phyloP scores from a whole-genome alignment of 1,140 invertebrate species.

The Choristoneura fumiferana region DNA sequence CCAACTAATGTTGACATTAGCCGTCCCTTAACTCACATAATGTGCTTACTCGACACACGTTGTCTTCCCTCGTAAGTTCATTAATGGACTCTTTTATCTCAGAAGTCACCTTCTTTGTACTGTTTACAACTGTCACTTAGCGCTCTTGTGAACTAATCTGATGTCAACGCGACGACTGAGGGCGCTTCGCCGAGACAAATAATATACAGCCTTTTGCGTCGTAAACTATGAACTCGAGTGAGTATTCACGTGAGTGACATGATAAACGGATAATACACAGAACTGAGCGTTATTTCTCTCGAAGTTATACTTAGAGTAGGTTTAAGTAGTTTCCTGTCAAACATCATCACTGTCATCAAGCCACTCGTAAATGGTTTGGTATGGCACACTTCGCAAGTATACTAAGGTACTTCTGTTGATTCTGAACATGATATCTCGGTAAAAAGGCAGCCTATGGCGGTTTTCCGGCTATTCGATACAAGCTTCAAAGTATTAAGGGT shows the following conservation, averaged over 20 bases:
- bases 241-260: slow-evolving; percentile 21
- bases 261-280: slow-evolving; percentile 27
- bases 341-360: no score
- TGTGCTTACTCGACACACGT: slow-evolving; percentile 12
- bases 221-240: slow-evolving; percentile 29
- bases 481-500: no score
- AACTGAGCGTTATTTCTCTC: slow-evolving; percentile 12
- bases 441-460: no score
- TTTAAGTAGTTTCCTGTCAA: background rate
- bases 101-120: slow-evolving; percentile 19
- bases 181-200: slow-evolving; percentile 24
- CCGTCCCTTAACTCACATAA: slow-evolving; percentile 17
- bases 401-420: no score
- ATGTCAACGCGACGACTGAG: slow-evolving; percentile 27
- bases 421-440: no score
- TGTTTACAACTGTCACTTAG: slow-evolving; percentile 36
- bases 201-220: slow-evolving; percentile 31
- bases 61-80: slow-evolving; percentile 19
- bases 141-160: slow-evolving; percentile 27
- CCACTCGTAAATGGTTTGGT: no score
- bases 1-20: slow-evolving; percentile 18
- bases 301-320: background rate
- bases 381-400: no score
- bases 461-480: no score
- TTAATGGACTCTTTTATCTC: slow-evolving; percentile 31